phyloP scores from a whole-genome alignment of 1,140 invertebrate species.

The Drosophila asahinai region DNA sequence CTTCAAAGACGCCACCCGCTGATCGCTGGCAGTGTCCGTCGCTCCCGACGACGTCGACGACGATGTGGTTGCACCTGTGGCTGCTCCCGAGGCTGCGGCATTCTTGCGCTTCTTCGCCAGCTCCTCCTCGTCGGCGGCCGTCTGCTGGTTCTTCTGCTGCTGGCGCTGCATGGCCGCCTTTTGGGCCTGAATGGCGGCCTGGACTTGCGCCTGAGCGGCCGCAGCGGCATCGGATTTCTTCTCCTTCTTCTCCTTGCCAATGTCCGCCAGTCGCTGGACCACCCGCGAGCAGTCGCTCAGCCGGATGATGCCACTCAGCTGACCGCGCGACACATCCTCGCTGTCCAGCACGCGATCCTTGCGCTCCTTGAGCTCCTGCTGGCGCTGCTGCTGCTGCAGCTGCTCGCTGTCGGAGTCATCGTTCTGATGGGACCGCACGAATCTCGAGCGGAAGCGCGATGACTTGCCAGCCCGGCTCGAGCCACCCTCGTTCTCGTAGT shows the following conservation, averaged over 20 bases:
- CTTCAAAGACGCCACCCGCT: constrained; percentile 85
- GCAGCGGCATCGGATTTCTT: constrained; percentile 86
- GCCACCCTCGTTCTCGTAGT: constrained; percentile 87
- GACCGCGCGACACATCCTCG: constrained; percentile 94
- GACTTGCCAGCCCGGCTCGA: constrained; percentile 84
- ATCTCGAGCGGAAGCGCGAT: constrained; percentile 90
- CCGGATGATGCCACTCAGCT: constrained; percentile 95
- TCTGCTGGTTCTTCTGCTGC: constrained; percentile 76
- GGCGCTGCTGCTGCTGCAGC: constrained; percentile 82
- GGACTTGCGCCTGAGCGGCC: constrained; percentile 85
- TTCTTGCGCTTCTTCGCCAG: constrained; percentile 95
- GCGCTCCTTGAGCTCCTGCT: constrained; percentile 89
- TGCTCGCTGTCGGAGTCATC: constrained; percentile 90
- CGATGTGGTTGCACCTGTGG: constrained; percentile 14
- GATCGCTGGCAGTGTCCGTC: constrained; percentile 48
- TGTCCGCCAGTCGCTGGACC: constrained; percentile 94
- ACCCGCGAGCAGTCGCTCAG: constrained; percentile 94
- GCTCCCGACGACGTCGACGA: constrained; percentile 31
- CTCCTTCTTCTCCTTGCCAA: constrained; percentile 91
- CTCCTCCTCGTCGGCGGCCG: constrained; percentile 95
- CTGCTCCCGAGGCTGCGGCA: constrained; percentile 85
- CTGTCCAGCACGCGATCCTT: constrained; percentile 94
- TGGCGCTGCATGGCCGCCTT: constrained; percentile 85
- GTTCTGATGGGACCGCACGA: constrained; percentile 88
- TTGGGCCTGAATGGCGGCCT: constrained; percentile 86